Conservation (phyloP, 1,140 invertebrate genomes). For the Lysiphlebus fabarum region DNA sequence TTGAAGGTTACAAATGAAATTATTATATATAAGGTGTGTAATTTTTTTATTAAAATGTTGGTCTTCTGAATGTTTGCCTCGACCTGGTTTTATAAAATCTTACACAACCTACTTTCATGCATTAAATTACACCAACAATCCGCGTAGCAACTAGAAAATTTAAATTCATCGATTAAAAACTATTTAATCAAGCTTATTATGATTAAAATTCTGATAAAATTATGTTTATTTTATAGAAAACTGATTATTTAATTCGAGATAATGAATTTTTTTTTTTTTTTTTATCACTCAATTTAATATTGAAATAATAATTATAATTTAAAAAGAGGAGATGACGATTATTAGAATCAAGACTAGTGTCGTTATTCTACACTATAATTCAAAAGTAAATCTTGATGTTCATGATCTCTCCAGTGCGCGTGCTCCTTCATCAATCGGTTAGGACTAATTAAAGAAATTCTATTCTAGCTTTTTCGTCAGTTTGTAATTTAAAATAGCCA, state of each 20-base stretch:
- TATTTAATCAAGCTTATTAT: too few relatives aligned
- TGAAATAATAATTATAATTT: neutral
- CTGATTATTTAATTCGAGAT: too few relatives aligned
- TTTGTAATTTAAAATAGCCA: constrained; percentile 52
- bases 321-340: neutral
- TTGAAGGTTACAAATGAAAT: too few relatives aligned
- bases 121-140: constrained; percentile 6
- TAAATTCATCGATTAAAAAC: too few relatives aligned
- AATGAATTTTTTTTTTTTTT: too few relatives aligned
- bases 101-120: constrained; percentile 35
- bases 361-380: neutral
- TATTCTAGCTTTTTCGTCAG: constrained; percentile 47
- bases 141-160: too few relatives aligned
- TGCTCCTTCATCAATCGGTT: constrained; percentile 32
- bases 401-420: constrained; percentile 35
- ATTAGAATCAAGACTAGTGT: neutral
- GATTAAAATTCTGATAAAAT: too few relatives aligned
- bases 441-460: constrained; percentile 54
- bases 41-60: too few relatives aligned
- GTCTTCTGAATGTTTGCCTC: constrained; percentile 23
- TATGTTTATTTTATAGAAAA: too few relatives aligned
- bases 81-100: constrained; percentile 39
- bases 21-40: too few relatives aligned
- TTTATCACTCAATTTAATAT: neutral
- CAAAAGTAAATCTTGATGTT: neutral